Evolutionary conservation across 2,113 vertebrate species (phyloP), one percentile per base, ranked within the genome.

Genomic region (Trochalopteron elliotii): DNA sequence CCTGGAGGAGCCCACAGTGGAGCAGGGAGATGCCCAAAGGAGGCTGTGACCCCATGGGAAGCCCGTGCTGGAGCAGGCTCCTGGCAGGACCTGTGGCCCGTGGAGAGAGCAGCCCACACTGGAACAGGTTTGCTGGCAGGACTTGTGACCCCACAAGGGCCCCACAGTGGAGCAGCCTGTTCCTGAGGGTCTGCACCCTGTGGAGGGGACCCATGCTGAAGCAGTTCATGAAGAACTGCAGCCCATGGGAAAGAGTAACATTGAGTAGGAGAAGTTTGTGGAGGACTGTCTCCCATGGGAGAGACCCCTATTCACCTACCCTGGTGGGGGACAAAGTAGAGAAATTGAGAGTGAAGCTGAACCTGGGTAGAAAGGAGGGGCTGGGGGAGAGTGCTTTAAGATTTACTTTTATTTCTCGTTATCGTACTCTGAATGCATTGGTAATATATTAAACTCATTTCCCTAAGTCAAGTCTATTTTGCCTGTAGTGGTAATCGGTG

Each of bases 151-250:
- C 59, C 20, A 8, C 1, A 9, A 3, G 21, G 47, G 31, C 6
- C 17, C 59, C 20, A 8, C 1, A 9, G 4, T 24, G 47, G 31
- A 56, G 31, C 68, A 81, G 70, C 24, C 47, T 21, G 20, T 28
- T 33, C 16, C 16, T 57, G 44, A 37, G 24, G 31, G 12, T 40
- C 42, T 64, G 18, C 8, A 42, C 19, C 14, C 37, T 8, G 2
- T 75, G 33, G 15, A 44, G 10, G 28, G 18, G 3, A 63, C 20
- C 31, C 1, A 2, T 0, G 1, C 28, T 47, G 64, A 2, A 33
- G 4, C 31, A 72, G 31, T 37, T 57, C 1, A 7, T 35, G 50
- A 25, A 56, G 18, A 49, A 22, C 50, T 49, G 50, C 35, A 64
- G 25, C 17, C 50, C 5, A 7, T 15, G 5, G 40, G 10, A 47